Evolutionary conservation across 2,888 invertebrate genomes (phyloP).

Genomic region (Caenorhabditis sp.): DNA sequence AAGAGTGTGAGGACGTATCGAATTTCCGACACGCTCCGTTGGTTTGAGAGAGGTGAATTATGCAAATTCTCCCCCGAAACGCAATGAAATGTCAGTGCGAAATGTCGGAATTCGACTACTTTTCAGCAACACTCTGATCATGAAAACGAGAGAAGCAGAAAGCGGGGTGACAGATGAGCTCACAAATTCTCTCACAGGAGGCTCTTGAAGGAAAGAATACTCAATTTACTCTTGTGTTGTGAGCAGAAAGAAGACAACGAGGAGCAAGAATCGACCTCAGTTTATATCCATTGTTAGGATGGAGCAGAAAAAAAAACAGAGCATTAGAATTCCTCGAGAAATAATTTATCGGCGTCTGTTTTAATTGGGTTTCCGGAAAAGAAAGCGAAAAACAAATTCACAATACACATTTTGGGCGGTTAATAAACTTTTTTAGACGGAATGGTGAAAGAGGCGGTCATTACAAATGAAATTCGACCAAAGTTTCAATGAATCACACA

Average conservation of each 20-base stretch:
- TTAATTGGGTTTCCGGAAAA: conserved; percentile 41
- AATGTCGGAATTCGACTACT: conserved; percentile 14
- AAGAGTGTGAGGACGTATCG: conserved; percentile 14
- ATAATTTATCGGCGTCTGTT: conserved; percentile 15
- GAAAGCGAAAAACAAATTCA: too few species aligned
- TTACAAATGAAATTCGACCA: background rate
- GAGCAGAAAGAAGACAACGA: conserved; percentile 36
- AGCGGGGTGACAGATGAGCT: conserved; percentile 9
- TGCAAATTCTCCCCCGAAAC: conserved; percentile 25
- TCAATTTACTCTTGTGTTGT: conserved; percentile 55
- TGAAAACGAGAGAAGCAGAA: conserved; percentile 15
- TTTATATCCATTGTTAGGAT: conserved; percentile 38
- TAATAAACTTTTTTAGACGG: background rate
- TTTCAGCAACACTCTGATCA: background rate
- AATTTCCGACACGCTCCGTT: conserved; percentile 30
- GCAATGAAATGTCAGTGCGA: conserved; percentile 23
- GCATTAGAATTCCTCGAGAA: conserved; percentile 24
- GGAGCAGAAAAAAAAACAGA: conserved; percentile 26
- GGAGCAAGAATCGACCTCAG: conserved; percentile 33
- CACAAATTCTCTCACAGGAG: conserved; percentile 41
- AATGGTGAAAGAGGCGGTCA: background rate
- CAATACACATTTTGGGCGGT: background rate
- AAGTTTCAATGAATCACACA: background rate
- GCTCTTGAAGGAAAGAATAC: conserved; percentile 44
- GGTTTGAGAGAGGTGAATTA: conserved; percentile 15